A percentile compares a stretch with the other conserved stretches of the same genome.
These are phyloP conservation scores for Arenaria interpres DNA, from an alignment of 2,113 vertebrate genomes.

Conservation along the genomic window DNA sequence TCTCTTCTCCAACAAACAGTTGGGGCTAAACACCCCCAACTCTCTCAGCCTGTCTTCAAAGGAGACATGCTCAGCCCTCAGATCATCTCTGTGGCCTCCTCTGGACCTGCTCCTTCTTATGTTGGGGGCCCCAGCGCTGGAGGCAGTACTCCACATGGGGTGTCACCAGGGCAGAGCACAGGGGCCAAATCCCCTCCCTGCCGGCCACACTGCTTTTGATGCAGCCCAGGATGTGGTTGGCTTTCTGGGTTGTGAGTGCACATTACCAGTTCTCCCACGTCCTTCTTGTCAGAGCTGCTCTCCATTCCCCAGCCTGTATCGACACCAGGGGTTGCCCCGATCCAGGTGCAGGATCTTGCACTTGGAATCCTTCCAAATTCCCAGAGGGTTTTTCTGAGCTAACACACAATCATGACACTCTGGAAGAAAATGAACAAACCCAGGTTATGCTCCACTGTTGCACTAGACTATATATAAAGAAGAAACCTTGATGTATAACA, in stretches of 20 bases:
- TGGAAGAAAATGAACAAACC: neutral
- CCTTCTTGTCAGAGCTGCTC: neutral
- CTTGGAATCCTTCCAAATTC: neutral
- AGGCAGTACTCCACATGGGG: neutral
- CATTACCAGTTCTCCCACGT: too few species aligned
- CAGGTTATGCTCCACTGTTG: neutral
- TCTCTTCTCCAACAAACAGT: neutral
- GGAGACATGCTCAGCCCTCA: neutral
- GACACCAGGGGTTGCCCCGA: neutral
- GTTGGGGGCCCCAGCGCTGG: neutral
- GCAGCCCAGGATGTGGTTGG: neutral
- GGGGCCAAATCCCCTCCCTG: too few species aligned
- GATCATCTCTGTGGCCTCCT: neutral
- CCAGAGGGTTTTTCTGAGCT: neutral
- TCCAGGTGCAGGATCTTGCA: neutral
- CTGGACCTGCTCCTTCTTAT: neutral
- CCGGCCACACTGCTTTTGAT: neutral
- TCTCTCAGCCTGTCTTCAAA: neutral
- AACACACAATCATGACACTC: neutral
- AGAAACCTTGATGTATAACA: neutral
- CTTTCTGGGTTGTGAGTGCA: fast-evolving
- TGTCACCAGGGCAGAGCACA: neutral
- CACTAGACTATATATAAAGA: neutral
- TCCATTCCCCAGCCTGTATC: neutral
- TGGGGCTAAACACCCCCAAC: neutral